Conservation (phyloP, 2,888 invertebrate genomes). For the Drosophila phalerata region DNA sequence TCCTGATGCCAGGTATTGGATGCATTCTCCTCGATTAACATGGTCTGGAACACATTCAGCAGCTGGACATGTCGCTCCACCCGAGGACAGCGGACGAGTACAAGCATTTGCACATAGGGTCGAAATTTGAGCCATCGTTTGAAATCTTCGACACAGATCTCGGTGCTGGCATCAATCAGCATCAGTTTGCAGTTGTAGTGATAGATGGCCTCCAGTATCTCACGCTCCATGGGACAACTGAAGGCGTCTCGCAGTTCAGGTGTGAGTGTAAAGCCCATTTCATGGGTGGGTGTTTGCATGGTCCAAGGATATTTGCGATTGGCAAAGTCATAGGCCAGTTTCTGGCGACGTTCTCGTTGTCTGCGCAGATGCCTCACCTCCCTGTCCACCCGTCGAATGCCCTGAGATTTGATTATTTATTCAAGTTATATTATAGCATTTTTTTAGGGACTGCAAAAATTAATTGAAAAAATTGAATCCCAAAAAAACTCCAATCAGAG, state of each 20-base stretch:
- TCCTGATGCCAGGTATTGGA: slow-evolving; percentile 74
- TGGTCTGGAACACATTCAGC: slow-evolving; percentile 58
- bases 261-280: slow-evolving; percentile 52
- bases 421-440: too few species aligned
- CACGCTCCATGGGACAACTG: slow-evolving; percentile 53
- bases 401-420: slow-evolving; percentile 1
- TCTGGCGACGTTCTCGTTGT: slow-evolving; percentile 57
- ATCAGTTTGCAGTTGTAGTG: slow-evolving; percentile 69
- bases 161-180: slow-evolving; percentile 70
- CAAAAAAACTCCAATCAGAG: too few species aligned
- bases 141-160: slow-evolving; percentile 61
- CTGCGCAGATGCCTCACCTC: slow-evolving; percentile 33
- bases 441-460: too few species aligned
- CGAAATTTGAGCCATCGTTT: slow-evolving; percentile 79
- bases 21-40: slow-evolving; percentile 60
- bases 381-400: slow-evolving; percentile 56
- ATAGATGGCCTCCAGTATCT: slow-evolving; percentile 64
- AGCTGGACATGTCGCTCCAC: slow-evolving; percentile 63
- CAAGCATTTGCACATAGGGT: slow-evolving; percentile 68
- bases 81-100: slow-evolving; percentile 64
- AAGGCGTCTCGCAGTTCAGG: slow-evolving; percentile 53
- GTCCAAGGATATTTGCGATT: slow-evolving; percentile 75
- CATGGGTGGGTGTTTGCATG: slow-evolving; percentile 62
- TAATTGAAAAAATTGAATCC: too few species aligned
- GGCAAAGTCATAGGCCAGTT: slow-evolving; percentile 72